Conservation (phyloP, 2,888 invertebrate genomes). For the Tipula confusa region DNA sequence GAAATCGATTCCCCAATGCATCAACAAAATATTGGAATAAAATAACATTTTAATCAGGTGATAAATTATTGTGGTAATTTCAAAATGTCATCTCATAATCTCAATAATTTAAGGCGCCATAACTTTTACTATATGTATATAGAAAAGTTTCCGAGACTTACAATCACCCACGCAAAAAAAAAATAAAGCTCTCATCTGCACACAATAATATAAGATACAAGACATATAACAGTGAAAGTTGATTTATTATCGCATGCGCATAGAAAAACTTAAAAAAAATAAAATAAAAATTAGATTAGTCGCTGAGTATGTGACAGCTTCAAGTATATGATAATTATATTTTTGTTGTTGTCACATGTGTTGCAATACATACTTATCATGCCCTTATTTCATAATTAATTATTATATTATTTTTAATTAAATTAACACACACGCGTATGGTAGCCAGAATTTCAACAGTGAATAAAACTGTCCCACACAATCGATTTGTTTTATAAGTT, state of each 20-base stretch:
- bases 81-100: background rate
- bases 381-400: background rate
- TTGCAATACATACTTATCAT: background rate
- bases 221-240: background rate
- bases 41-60: background rate
- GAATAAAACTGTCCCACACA: background rate
- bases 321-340: background rate
- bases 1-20: background rate
- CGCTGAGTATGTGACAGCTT: background rate
- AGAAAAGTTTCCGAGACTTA: background rate
- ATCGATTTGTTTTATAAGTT: background rate
- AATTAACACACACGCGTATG: background rate
- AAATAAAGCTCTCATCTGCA: conserved; percentile 15
- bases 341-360: background rate
- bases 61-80: background rate
- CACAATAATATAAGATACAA: background rate
- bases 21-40: no score
- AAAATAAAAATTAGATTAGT: background rate
- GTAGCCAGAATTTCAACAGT: background rate
- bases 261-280: background rate
- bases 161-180: background rate
- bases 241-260: background rate
- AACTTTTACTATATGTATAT: background rate
- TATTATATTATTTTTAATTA: background rate
- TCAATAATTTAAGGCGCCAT: background rate